These are phyloP conservation scores for Ceratotherium simum DNA, from an alignment of 2,113 vertebrate genomes.

Conservation along the genomic window DNA sequence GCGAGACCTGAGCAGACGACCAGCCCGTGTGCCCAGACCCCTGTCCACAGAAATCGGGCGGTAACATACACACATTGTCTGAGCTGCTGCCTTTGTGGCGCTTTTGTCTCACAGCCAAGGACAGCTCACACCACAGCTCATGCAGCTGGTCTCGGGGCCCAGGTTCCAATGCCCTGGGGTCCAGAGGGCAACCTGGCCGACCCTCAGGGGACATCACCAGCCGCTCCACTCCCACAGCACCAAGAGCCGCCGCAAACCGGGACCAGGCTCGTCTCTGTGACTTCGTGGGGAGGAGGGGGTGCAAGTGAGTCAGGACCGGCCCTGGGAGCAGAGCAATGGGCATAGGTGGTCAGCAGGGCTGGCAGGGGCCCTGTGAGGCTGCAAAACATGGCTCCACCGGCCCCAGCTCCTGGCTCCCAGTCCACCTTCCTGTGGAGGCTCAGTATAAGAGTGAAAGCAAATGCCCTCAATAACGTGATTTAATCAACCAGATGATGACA, in stretches of 20 bases:
- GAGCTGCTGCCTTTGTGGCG: not conserved
- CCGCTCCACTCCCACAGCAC: fast-evolving
- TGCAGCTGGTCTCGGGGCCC: fast-evolving
- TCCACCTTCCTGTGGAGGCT: not conserved
- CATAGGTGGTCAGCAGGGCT: fast-evolving
- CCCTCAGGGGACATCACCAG: fast-evolving
- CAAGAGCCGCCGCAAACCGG: fast-evolving
- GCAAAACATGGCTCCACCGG: fast-evolving
- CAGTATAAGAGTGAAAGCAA: not conserved
- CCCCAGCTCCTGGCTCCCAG: not conserved
- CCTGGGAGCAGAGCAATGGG: fast-evolving
- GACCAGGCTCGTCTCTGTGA: fast-evolving
- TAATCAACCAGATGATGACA: not conserved
- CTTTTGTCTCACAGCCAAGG: fast-evolving
- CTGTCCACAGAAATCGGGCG: fast-evolving
- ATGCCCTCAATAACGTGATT: fast-evolving
- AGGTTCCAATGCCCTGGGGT: not conserved
- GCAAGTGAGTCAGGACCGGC: fast-evolving
- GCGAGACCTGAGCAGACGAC: fast-evolving
- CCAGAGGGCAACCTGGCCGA: fast-evolving
- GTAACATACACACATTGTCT: fast-evolving
- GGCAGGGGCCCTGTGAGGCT: fast-evolving
- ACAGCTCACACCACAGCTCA: fast-evolving
- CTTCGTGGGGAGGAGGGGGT: fast-evolving
- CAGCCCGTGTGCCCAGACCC: fast-evolving